A percentile compares a stretch with the other conserved stretches of the same genome.
These are phyloP conservation scores for Habropoda laboriosa DNA, from an alignment of 1,140 invertebrate genomes.

Conservation along the genomic window DNA sequence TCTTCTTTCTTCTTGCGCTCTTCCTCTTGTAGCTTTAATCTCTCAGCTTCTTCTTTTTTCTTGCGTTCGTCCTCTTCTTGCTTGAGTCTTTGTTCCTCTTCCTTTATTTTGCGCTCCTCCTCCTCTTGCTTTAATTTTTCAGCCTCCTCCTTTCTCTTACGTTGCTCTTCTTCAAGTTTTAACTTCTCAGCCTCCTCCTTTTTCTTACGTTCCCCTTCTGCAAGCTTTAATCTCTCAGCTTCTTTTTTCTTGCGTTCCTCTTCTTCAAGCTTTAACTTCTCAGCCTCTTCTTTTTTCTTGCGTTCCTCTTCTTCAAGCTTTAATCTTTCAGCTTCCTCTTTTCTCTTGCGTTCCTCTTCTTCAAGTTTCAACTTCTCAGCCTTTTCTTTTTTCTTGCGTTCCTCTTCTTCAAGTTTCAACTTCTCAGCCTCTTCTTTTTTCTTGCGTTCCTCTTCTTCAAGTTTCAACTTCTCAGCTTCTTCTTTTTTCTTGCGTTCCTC, in stretches of 20 bases:
- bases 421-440: conserved; percentile 33
- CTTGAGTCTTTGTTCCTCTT: conserved; percentile 20
- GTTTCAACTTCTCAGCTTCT: conserved; percentile 34
- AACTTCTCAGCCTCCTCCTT: conserved; percentile 31
- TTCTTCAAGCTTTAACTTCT: conserved; percentile 19
- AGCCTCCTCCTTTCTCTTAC: conserved; percentile 38
- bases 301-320: conserved; percentile 31
- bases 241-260: conserved; percentile 22
- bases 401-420: conserved; percentile 2
- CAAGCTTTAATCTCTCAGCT: conserved; percentile 35
- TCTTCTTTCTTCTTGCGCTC: conserved; percentile 55
- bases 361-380: conserved; percentile 2
- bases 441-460: conserved; percentile 40
- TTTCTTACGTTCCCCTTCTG: conserved; percentile 25
- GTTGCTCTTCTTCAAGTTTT: conserved; percentile 31
- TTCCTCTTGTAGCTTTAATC: conserved; percentile 46
- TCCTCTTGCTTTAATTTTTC: conserved; percentile 28
- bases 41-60: conserved; percentile 29
- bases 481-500: conserved; percentile 38
- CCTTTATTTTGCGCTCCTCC: neutral
- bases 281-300: conserved; percentile 26
- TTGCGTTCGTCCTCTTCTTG: conserved; percentile 10
- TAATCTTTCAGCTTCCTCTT: conserved; percentile 6
- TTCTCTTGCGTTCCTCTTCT: conserved; percentile 22
- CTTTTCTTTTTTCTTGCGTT: conserved; percentile 21